Evolutionary conservation across 1,140 invertebrate genomes (phyloP), one percentile per base, ranked within the genome.

Genomic region (Aphelenchoides fujianensis): DNA sequence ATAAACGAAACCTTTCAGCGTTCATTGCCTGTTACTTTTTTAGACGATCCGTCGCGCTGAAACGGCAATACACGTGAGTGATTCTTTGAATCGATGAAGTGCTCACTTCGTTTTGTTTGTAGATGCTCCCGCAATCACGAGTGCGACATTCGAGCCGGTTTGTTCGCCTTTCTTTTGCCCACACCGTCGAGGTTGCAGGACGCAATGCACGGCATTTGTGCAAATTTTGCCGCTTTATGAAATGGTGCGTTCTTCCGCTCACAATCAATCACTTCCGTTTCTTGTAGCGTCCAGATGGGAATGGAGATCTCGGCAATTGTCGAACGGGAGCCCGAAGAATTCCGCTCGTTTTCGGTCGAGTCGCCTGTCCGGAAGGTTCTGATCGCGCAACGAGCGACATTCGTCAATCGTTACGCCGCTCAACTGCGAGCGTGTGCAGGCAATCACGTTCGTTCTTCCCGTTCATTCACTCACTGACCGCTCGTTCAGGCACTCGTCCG

Each of bases 391-490:
- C 5, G 23, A 7, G 55, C 55, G 5, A 59, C 5, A 16, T 59
- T 59, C 19, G 55, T 59, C 5, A 59, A 59, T 59, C 55, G 55
- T 5, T 59, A 59, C 19, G 23, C 55, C 19, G 5, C 55, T 59
- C 55, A 59, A 7, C 34, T 59, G 23, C 28, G 34, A 7, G 7
- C 5, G 7, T 59, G 55, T 59, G 55, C 12, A 5, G 55, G 55
- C 55, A 59, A 59, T 19, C 55, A 59, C 55, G 19, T 7, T 7
- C 19, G 41, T 16, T 16, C 41, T 48, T 23, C 41, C n/a, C n/a
- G n/a, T n/a, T n/a, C n/a, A 16, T 16, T 48, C 41, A 23, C 23
- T 48, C 23, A 16, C 12, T 48, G 12, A 23, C 41, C 23, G 23
- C 12, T 23, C 12, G 41, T 48, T 48, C 23, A 48, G 41, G 23